phyloP scores from a whole-genome alignment of 2,113 vertebrate species.

The Stomatorhinus ivindoensis region DNA sequence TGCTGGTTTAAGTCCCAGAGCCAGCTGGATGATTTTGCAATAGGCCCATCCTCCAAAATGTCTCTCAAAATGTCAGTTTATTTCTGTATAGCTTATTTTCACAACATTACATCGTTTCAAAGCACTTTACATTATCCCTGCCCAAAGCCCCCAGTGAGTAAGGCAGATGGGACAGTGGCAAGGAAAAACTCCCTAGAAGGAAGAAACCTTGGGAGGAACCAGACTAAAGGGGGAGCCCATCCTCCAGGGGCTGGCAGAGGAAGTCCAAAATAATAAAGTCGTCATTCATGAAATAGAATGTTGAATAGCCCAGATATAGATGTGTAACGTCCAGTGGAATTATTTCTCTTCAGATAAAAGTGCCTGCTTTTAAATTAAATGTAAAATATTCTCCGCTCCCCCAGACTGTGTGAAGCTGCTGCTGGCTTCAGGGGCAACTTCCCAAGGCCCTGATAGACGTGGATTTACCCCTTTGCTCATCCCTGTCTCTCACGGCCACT shows the following conservation, averaged over 20 bases:
- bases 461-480: conserved; percentile 88
- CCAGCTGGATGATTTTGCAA: background rate
- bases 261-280: background rate
- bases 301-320: background rate
- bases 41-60: background rate
- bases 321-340: background rate
- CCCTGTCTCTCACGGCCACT: conserved; percentile 77
- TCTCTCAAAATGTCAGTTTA: background rate
- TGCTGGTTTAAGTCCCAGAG: background rate
- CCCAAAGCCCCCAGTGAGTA: background rate
- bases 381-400: background rate
- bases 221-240: background rate
- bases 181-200: background rate
- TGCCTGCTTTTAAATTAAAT: background rate
- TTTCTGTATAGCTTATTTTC: background rate
- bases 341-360: background rate
- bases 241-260: background rate
- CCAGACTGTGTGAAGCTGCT: conserved; percentile 91
- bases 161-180: background rate
- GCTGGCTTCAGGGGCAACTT: conserved; percentile 78
- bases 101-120: background rate
- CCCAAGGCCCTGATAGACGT: conserved; percentile 75
- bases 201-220: background rate
- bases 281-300: background rate
- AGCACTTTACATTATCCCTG: background rate